A percentile compares a stretch with the other conserved stretches of the same genome.
Evolutionary conservation across 2,113 vertebrate species (phyloP).

Genomic region (Nesospiza acunhae): DNA sequence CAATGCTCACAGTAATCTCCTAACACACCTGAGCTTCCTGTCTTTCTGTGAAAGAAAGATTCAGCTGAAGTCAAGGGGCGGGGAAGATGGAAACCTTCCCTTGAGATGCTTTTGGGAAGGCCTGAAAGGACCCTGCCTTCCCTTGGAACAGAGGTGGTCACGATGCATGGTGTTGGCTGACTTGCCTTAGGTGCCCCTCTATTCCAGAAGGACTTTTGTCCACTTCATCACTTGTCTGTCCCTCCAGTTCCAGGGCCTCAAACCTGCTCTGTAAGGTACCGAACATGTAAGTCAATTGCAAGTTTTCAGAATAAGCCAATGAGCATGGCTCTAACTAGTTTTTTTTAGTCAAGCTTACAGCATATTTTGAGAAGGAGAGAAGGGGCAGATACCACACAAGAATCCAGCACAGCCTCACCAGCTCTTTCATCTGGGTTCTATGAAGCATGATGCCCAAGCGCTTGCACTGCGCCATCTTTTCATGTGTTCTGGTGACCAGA

Average conservation of each 20-base stretch:
- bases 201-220: neutral
- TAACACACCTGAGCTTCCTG: neutral
- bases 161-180: neutral
- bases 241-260: neutral
- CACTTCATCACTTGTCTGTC: neutral
- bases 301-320: neutral
- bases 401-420: neutral
- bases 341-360: no score
- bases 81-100: neutral
- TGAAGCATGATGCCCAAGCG: neutral
- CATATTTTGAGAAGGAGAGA: no score
- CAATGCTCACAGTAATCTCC: neutral
- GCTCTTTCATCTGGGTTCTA: neutral
- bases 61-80: neutral
- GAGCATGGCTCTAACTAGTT: no score
- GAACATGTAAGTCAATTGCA: neutral
- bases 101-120: neutral
- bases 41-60: neutral
- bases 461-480: rapidly evolving
- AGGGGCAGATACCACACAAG: no score
- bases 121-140: neutral
- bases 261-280: neutral
- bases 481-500: rapidly evolving
- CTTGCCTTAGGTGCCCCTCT: neutral
- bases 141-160: no score